Conservation (phyloP, 2,113 vertebrate species). For the Puntigrus tetrazona region DNA sequence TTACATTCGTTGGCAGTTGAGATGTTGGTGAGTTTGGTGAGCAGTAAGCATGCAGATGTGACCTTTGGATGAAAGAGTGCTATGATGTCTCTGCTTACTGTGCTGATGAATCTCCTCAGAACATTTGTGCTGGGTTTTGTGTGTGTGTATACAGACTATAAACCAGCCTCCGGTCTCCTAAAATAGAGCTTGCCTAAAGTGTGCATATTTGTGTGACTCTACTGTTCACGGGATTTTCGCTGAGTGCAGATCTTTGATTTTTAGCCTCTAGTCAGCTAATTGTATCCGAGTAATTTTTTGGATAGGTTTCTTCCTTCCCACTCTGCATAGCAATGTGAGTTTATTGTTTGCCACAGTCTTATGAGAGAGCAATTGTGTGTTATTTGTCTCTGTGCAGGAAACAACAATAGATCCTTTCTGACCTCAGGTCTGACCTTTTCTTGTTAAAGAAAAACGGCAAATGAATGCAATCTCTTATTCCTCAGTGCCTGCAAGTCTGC, state of each 20-base stretch:
- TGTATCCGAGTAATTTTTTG: constrained; percentile 1
- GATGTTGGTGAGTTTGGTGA: constrained; percentile 4
- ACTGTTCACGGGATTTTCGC: not conserved
- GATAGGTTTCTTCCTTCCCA: not conserved
- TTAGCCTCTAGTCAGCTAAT: constrained; percentile 10
- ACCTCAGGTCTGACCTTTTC: constrained; percentile 18
- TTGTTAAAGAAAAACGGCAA: not conserved
- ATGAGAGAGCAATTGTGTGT: not conserved
- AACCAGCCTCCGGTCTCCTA: constrained; percentile 40
- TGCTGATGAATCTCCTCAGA: constrained; percentile 59
- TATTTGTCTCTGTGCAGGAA: not conserved
- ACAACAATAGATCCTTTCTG: not conserved
- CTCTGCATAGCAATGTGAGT: not conserved
- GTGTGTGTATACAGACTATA: constrained; percentile 61
- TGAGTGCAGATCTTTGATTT: not conserved
- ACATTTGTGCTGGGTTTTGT: constrained; percentile 54
- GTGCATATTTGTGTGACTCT: constrained; percentile 49
- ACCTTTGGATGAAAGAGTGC: constrained; percentile 57
- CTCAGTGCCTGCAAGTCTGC: not conserved
- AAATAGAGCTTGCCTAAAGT: constrained; percentile 59
- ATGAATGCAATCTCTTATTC: not conserved
- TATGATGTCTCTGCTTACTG: constrained; percentile 36
- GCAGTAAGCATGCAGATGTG: constrained; percentile 55
- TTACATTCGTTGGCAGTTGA: not conserved
- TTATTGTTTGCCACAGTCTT: constrained; percentile 5